phyloP scores from a whole-genome alignment of 2,888 invertebrate genomes.

The Agonopterix arenella region DNA sequence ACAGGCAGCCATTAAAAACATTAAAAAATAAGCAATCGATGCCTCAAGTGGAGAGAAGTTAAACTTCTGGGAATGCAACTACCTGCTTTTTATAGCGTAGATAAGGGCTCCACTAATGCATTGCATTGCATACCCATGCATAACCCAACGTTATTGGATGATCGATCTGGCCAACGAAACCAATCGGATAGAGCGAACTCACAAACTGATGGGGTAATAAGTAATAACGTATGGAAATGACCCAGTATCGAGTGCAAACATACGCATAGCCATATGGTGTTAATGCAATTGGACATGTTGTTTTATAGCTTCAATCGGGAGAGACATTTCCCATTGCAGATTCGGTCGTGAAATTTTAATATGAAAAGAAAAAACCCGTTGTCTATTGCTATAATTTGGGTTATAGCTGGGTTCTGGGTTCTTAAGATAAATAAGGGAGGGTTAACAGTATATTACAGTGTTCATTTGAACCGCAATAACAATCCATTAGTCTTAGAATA shows the following conservation, averaged over 20 bases:
- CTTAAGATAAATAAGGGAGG: too few relatives aligned
- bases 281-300: too few relatives aligned
- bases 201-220: conserved; percentile 45
- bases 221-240: conserved; percentile 44
- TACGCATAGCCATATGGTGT: conserved; percentile 24
- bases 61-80: conserved; percentile 52
- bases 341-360: too few relatives aligned
- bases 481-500: too few relatives aligned
- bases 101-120: conserved; percentile 40
- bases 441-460: too few relatives aligned
- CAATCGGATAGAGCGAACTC: conserved; percentile 36
- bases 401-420: too few relatives aligned
- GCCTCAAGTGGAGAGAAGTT: conserved; percentile 34
- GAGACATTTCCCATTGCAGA: too few relatives aligned
- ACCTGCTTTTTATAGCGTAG: conserved; percentile 64
- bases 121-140: conserved; percentile 15
- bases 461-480: too few relatives aligned
- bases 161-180: conserved; percentile 37
- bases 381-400: too few relatives aligned
- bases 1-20: conserved; percentile 30
- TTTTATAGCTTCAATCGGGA: too few relatives aligned
- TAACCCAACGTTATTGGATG: conserved; percentile 48
- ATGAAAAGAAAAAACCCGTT: too few relatives aligned
- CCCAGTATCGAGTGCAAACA: conserved; percentile 39
- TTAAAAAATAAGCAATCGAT: conserved; percentile 22